Percentiles rank a stretch among this genome's conserved stretches.
Conservation (phyloP, 2,888 invertebrate species). For the Hyles lineata region DNA sequence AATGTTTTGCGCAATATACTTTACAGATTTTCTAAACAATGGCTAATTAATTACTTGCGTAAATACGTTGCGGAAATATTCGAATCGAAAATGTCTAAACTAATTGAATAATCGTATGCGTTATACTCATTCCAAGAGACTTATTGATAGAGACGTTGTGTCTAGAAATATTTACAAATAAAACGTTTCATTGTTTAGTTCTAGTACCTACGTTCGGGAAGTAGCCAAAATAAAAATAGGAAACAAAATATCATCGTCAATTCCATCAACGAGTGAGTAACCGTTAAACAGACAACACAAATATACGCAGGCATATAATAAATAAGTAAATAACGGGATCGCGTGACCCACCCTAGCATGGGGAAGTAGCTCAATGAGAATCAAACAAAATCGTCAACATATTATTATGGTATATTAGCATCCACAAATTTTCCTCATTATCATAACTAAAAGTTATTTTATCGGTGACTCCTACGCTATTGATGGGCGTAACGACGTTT, state of each 20-base stretch:
- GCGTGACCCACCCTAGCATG: slow-evolving; percentile 10
- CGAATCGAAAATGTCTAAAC: too few species aligned
- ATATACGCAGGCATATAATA: slow-evolving; percentile 16
- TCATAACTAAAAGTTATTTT: slow-evolving; percentile 49
- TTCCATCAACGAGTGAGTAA: not conserved
- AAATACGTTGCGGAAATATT: too few species aligned
- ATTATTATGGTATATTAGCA: slow-evolving; percentile 46
- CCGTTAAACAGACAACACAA: not conserved
- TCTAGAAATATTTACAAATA: too few species aligned
- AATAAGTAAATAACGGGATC: slow-evolving; percentile 8
- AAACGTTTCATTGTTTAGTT: too few species aligned
- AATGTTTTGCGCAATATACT: too few species aligned
- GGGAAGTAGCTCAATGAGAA: slow-evolving; percentile 35
- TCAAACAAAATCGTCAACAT: slow-evolving; percentile 47
- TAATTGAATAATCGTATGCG: too few species aligned
- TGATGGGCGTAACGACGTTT: slow-evolving; percentile 67
- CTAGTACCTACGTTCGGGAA: too few species aligned
- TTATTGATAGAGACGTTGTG: too few species aligned
- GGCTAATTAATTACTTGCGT: too few species aligned
- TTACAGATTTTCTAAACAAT: too few species aligned
- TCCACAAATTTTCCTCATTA: slow-evolving; percentile 57
- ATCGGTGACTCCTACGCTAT: slow-evolving; percentile 55
- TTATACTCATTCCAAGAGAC: too few species aligned
- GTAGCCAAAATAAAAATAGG: too few species aligned
- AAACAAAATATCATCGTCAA: not conserved